A percentile compares a stretch with the other conserved stretches of the same genome.
phyloP scores from a whole-genome alignment of 1,140 invertebrate species.

The Procambarus clarkii region DNA sequence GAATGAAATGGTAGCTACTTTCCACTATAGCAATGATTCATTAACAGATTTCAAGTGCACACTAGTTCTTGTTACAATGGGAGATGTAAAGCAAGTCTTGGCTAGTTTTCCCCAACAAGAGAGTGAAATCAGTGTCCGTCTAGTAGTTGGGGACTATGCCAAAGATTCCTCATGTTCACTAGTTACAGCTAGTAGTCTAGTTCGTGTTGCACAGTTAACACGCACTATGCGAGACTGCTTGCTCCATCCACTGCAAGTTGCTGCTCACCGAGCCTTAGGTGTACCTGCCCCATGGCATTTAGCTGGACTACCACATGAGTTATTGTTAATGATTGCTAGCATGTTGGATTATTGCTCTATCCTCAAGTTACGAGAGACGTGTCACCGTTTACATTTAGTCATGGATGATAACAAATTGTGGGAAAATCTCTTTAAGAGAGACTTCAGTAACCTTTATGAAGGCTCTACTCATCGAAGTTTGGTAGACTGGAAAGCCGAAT shows the following conservation, averaged over 20 bases:
- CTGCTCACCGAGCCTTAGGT: constrained; percentile 64
- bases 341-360: constrained; percentile 38
- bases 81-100: constrained; percentile 65
- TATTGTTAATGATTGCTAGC: constrained; percentile 43
- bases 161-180: neutral
- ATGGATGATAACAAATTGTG: constrained; percentile 66
- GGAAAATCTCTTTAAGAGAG: constrained; percentile 61
- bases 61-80: constrained; percentile 67
- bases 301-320: constrained; percentile 67
- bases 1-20: constrained; percentile 62
- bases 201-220: constrained; percentile 52
- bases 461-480: neutral
- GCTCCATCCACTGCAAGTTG: constrained; percentile 66
- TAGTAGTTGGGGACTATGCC: constrained; percentile 50
- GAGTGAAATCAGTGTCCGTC: constrained; percentile 65
- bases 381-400: constrained; percentile 42
- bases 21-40: constrained; percentile 48
- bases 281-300: constrained; percentile 69
- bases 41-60: constrained; percentile 58
- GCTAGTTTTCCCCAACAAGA: constrained; percentile 67
- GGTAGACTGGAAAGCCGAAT: constrained; percentile 54
- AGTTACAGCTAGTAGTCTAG: constrained; percentile 4
- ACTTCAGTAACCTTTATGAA: constrained; percentile 40
- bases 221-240: constrained; percentile 58
- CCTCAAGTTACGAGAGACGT: constrained; percentile 48